Base-by-base conservation (phyloP, 2,113 vertebrate species). In the Silurus glanis region DNA sequence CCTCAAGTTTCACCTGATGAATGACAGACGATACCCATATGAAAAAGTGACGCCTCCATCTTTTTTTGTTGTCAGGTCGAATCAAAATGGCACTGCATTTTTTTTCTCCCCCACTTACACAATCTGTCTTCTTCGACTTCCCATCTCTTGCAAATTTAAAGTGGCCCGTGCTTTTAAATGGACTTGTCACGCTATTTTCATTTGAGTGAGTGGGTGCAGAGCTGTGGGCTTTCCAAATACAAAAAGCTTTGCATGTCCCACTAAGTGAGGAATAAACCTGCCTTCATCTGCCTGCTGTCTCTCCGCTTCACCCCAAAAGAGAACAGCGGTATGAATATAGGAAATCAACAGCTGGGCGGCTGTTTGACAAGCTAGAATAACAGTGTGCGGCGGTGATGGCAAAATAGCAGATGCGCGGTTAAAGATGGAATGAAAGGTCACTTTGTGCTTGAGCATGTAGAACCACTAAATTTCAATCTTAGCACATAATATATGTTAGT, bases 1-100 rank as follows among this genome's bases (percentile, higher is more conserved):
- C n/a, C 10, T 64, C 21, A 56, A 66, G 80, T 83, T 90, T 87
- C 83, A 85, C 82, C 87, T 90, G 88, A 89, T 91, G 88, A 92
- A 91, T 91, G 91, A 92, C 89, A 62, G 91, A 90, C 80, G 89
- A 88, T 89, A 82, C 88, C 89, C 45, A 61, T 85, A 83, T 90
- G 86, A 91, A 91, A 83, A 89, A 87, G 79, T 51, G 23, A 89
- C 76, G 75, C 80, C 84, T 89, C 71, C 85, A 89, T 80, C 58
- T 67, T 83, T 85, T 85, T 25, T 53, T 88, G 79, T 86, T 83
- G 89, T 89, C 88, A 82, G 87, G 69, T 88, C 47, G 45, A 88
- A 89, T 91, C 85, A 89, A 84, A 85, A 75, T 62, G 83, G 66
- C 79, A 84, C 37, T 87, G 83, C 17, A 85, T 83, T 85, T 85